Conservation (phyloP, 2,113 vertebrate species). For the Helogale parvula region DNA sequence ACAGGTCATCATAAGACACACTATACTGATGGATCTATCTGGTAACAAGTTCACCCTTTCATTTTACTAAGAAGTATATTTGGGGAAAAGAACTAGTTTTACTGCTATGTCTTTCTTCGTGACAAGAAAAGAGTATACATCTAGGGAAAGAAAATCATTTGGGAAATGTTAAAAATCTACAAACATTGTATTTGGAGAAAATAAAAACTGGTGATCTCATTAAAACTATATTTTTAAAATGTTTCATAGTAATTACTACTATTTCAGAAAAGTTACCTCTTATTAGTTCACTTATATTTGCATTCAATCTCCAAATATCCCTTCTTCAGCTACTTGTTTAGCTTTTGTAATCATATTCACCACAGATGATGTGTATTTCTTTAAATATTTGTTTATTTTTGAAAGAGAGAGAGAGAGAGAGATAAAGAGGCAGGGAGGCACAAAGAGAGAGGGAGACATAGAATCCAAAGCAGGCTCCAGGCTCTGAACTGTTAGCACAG, state of each 20-base stretch:
- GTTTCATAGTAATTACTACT: neutral
- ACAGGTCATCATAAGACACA: constrained; percentile 29
- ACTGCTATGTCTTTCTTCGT: neutral
- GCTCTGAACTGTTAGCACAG: too few species aligned
- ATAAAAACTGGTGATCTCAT: neutral
- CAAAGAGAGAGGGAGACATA: too few species aligned
- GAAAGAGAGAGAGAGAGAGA: too few species aligned
- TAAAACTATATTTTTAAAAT: neutral
- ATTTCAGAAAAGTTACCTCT: neutral
- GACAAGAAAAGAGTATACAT: neutral
- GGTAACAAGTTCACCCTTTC: neutral
- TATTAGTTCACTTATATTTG: neutral
- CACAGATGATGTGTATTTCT: neutral
- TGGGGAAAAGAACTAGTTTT: neutral
- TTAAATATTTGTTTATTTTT: neutral
- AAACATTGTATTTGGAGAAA: constrained; percentile 19
- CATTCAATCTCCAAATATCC: neutral
- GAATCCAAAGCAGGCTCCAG: too few species aligned
- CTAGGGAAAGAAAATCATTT: neutral
- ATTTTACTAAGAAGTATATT: neutral
- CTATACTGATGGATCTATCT: neutral
- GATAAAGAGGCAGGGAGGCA: too few species aligned
- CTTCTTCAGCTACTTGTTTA: neutral
- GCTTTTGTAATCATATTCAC: neutral
- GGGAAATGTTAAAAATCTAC: neutral